A percentile compares a stretch with the other conserved stretches of the same genome.
Evolutionary conservation across 2,888 invertebrate genomes (phyloP).

Genomic region (Temnothorax rugatulus): DNA sequence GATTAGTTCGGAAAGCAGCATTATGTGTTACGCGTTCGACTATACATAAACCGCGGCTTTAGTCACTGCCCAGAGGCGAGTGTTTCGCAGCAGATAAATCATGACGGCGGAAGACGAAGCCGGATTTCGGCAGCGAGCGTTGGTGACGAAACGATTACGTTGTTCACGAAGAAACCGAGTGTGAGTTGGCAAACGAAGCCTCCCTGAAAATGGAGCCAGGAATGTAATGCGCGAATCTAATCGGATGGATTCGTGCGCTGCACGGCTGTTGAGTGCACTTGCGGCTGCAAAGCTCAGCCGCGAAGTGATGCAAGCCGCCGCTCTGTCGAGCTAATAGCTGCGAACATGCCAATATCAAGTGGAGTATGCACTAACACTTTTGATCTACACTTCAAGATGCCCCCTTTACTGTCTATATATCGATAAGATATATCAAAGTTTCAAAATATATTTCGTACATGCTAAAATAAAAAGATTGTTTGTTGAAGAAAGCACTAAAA

Average conservation of each 20-base stretch:
- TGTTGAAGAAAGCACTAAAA: background rate
- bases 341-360: background rate
- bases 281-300: constrained; percentile 11
- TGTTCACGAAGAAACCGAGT: constrained; percentile 44
- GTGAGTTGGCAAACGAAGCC: constrained; percentile 15
- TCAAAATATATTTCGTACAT: background rate
- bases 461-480: background rate
- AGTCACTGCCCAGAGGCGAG: constrained; percentile 44
- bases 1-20: constrained; percentile 27
- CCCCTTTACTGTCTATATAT: background rate
- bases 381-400: background rate
- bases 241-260: constrained; percentile 61
- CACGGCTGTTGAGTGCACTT: constrained; percentile 24
- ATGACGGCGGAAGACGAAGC: constrained; percentile 32
- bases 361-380: background rate
- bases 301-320: background rate
- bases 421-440: background rate
- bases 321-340: constrained; percentile 21
- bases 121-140: constrained; percentile 55
- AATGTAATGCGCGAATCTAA: constrained; percentile 44
- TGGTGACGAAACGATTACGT: constrained; percentile 34
- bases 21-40: constrained; percentile 34
- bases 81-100: constrained; percentile 62
- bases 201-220: constrained; percentile 34
- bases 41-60: constrained; percentile 46